phyloP scores from a whole-genome alignment of 2,797 vertebrate species.

The Phrynocephalus vlangalii region DNA sequence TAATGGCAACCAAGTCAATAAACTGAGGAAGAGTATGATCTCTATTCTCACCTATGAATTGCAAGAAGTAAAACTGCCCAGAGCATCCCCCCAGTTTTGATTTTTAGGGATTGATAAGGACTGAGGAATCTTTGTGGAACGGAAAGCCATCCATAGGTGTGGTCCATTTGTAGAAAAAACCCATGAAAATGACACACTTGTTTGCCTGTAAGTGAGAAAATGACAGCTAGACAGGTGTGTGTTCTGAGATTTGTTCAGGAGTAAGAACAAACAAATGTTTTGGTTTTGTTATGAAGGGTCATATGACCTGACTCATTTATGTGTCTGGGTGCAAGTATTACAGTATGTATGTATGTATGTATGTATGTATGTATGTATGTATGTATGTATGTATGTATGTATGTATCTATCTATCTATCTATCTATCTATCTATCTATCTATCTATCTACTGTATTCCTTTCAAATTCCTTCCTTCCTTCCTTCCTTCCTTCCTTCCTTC shows the following conservation, averaged over 20 bases:
- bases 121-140: not conserved
- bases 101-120: not conserved
- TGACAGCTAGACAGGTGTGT: not conserved
- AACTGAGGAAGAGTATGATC: not conserved
- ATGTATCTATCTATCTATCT: no score
- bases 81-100: not conserved
- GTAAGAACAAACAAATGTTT: not conserved
- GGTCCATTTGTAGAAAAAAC: not conserved
- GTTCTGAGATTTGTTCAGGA: not conserved
- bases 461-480: no score
- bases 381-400: no score
- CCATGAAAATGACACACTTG: not conserved
- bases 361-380: no score
- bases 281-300: not conserved
- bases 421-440: no score
- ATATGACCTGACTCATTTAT: not conserved
- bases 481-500: no score
- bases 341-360: no score
- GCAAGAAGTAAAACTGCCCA: not conserved
- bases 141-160: not conserved
- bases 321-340: not conserved
- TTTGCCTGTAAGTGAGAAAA: not conserved
- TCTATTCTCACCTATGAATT: not conserved
- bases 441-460: no score
- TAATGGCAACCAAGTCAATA: not conserved